Percentiles rank a stretch among this genome's conserved stretches.
phyloP scores from a whole-genome alignment of 2,888 invertebrate species.

The Agriopis leucophaearia region DNA sequence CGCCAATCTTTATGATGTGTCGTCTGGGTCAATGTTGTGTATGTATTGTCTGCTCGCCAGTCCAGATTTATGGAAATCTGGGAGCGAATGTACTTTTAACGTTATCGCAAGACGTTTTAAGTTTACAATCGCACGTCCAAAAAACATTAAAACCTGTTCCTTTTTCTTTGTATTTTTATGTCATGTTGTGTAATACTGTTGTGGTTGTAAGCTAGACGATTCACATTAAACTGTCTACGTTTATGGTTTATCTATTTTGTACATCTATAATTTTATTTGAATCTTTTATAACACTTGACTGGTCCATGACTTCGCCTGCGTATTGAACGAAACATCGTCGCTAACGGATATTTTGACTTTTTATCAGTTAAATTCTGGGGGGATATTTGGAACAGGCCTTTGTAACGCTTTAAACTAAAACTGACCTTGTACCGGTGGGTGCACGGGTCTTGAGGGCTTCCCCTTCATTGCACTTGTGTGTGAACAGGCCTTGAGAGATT shows the following conservation, averaged over 20 bases:
- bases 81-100: constrained; percentile 6
- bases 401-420: too few species aligned
- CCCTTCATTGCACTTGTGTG: too few species aligned
- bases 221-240: constrained; percentile 3
- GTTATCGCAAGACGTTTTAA: constrained; percentile 14
- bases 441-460: too few species aligned
- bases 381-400: too few species aligned
- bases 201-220: constrained; percentile 24
- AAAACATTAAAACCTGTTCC: constrained; percentile 3
- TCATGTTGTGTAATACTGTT: constrained; percentile 18
- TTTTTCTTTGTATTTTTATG: constrained; percentile 20
- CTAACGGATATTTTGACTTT: background rate
- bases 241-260: constrained; percentile 2
- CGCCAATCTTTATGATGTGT: constrained; percentile 37
- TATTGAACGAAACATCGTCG: background rate
- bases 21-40: constrained; percentile 41
- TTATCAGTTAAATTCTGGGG: background rate
- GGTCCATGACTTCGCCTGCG: background rate
- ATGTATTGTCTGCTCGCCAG: constrained; percentile 29
- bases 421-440: too few species aligned
- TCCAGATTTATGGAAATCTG: constrained; percentile 21
- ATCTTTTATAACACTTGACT: background rate
- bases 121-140: constrained; percentile 22
- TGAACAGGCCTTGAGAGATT: too few species aligned
- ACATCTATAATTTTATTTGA: background rate